Conservation (phyloP, 2,888 invertebrate species). For the Caenorhabditis becei region DNA sequence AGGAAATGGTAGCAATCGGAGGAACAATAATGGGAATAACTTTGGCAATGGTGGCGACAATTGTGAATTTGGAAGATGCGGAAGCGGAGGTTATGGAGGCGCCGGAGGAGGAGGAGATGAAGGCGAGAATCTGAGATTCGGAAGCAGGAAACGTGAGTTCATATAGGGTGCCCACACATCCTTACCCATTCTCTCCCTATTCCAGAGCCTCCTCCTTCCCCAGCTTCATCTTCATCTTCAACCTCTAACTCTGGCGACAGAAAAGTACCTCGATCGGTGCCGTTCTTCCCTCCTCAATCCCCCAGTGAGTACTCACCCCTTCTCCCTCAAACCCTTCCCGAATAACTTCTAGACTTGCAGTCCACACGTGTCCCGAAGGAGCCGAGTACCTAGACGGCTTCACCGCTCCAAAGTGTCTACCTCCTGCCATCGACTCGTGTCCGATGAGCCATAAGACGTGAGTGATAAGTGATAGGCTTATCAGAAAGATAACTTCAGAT, state of each 20-base stretch:
- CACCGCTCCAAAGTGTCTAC: conserved; percentile 63
- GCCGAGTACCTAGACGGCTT: conserved; percentile 59
- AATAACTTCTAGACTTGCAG: conserved; percentile 20
- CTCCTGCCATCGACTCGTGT: conserved; percentile 70
- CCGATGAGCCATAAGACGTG: conserved; percentile 65
- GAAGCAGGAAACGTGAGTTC: conserved; percentile 48
- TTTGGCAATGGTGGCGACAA: background rate
- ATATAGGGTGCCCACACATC: background rate
- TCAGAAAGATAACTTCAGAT: conserved; percentile 31
- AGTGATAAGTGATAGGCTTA: background rate
- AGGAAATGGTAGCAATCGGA: too few species aligned
- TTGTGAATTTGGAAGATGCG: background rate
- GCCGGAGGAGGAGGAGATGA: conserved; percentile 2
- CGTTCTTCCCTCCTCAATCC: conserved; percentile 39
- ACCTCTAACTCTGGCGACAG: conserved; percentile 41
- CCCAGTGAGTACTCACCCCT: conserved; percentile 32
- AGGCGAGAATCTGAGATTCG: conserved; percentile 38
- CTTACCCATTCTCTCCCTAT: conserved; percentile 1
- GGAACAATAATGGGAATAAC: conserved; percentile 7
- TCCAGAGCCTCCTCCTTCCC: conserved; percentile 23
- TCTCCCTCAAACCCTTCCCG: background rate
- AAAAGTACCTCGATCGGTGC: conserved; percentile 59
- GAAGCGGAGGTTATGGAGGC: background rate
- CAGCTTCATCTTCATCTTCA: conserved; percentile 29
- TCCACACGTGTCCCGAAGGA: conserved; percentile 54